Evolutionary conservation across 2,113 vertebrate genomes (phyloP), one percentile per base, ranked within the genome.

Genomic region (Cacatua alba): DNA sequence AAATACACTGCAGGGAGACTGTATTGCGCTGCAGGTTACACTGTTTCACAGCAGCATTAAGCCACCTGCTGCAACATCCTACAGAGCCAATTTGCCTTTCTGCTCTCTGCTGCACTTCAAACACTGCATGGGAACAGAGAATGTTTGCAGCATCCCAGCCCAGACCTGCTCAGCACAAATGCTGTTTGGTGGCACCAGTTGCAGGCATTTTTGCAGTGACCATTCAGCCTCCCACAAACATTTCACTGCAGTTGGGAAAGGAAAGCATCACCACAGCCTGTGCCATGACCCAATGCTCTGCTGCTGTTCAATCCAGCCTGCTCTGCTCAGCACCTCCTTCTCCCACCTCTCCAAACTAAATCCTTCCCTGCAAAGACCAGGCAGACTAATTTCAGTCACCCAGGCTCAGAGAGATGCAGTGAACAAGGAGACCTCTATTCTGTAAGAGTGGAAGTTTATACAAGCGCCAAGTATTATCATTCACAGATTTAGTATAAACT

Each of bases 1-100:
- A 95, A 97, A 90, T 51, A 95, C 92, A 88, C 86, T 95, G 72
- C 68, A 90, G 95, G 82, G 92, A 95, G 46, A 59, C 80, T n/a
- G 7, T 7, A 55, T 81, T 88, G 82, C 84, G 76, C 92, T 96
- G 86, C 88, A 93, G 88, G 88, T 95, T 95, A 88, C 14, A 10
- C 79, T 86, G 90, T 93, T 88, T 96, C 94, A 92, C 90, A 92
- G 88, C 94, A 41, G 86, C 55, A 21, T 23, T 60, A 60, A 86
- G 76, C 82, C 88, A 83, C 90, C 55, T 29, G 41, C 82, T 79
- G 60, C 35, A 95, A 92, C 88, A 86, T 82, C 95, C 92, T 78
- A 82, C 83, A 62, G 80, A 92, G 90, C 52, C 90, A 86, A 72
- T 75, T 37, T 90, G 85, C 79, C 60, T 90, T 82, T 88, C 39